Conservation (phyloP, 1,140 invertebrate species). For the Cyclargus thomasi region DNA sequence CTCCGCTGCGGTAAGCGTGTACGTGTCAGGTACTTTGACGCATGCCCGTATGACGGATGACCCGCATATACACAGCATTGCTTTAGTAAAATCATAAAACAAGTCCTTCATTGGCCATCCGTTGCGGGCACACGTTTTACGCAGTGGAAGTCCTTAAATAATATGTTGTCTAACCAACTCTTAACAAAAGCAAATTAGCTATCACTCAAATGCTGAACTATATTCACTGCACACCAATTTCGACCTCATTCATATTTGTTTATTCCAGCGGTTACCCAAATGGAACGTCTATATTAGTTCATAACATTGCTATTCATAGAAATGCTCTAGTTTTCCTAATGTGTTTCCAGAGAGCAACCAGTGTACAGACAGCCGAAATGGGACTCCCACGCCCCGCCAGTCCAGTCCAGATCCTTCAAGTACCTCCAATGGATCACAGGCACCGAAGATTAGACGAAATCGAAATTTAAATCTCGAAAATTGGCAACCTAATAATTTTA, state of each 20-base stretch:
- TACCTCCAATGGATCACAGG: constrained; percentile 74
- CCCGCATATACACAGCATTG: no score
- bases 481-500: constrained; percentile 18
- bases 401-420: constrained; percentile 73
- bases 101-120: no score
- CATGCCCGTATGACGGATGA: no score
- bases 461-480: constrained; percentile 4
- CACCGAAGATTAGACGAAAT: constrained; percentile 53
- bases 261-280: neutral
- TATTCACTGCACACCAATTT: neutral
- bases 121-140: no score
- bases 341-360: constrained; percentile 64
- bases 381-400: constrained; percentile 53
- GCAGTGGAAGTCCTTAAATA: no score
- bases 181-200: no score
- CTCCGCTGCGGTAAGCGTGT: no score
- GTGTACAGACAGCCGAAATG: constrained; percentile 47
- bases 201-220: no score
- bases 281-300: neutral
- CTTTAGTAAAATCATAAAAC: no score
- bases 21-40: no score
- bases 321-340: neutral
- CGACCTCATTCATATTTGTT: neutral
- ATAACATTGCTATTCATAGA: neutral
- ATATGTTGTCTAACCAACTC: no score